Percentiles rank a stretch among this genome's conserved stretches.
phyloP scores from a whole-genome alignment of 2,797 vertebrate species.

The Yasuhikotakia modesta region DNA sequence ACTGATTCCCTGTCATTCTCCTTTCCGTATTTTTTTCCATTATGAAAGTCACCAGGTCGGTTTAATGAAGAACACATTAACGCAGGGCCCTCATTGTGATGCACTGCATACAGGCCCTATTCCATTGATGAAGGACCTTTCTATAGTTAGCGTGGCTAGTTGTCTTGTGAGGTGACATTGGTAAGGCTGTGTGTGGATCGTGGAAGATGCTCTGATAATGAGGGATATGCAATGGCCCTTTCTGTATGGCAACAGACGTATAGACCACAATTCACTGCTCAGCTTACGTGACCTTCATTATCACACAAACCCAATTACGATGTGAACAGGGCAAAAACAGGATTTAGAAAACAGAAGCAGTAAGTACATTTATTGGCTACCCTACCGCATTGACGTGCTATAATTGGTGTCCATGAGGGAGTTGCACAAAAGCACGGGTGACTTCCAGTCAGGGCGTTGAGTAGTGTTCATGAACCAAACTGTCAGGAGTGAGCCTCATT shows the following conservation, averaged over 20 bases:
- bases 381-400: conserved; percentile 38
- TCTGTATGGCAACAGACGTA: conserved; percentile 57
- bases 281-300: conserved; percentile 73
- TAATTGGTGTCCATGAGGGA: conserved; percentile 37
- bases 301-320: conserved; percentile 70
- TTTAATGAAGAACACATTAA: conserved; percentile 67
- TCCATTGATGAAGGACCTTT: conserved; percentile 56
- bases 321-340: conserved; percentile 38
- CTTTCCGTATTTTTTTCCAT: conserved; percentile 65
- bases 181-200: conserved; percentile 51
- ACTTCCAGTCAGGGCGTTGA: background rate
- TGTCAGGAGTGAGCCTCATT: background rate
- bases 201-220: conserved; percentile 70
- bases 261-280: conserved; percentile 58
- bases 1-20: conserved; percentile 74
- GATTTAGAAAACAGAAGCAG: conserved; percentile 45
- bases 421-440: background rate
- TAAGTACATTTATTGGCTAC: conserved; percentile 37
- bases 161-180: conserved; percentile 65
- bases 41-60: conserved; percentile 9
- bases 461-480: background rate
- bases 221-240: conserved; percentile 59
- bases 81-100: conserved; percentile 61
- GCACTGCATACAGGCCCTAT: conserved; percentile 39
- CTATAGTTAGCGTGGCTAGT: conserved; percentile 50